phyloP scores from a whole-genome alignment of 2,797 vertebrate genomes.

The Nyctalus aviator region DNA sequence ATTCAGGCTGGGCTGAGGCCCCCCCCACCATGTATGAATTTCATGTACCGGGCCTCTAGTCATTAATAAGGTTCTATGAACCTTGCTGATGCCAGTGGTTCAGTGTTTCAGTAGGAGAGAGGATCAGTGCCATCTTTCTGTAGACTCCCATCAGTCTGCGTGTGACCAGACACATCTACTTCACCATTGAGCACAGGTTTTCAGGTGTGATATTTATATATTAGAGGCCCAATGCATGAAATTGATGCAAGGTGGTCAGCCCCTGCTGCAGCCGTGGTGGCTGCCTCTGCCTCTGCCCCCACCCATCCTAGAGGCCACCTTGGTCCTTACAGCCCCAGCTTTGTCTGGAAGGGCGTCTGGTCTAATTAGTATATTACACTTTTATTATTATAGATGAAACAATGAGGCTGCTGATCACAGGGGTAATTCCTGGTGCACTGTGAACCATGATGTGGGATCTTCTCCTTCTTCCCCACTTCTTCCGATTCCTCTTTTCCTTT shows the following conservation, averaged over 20 bases:
- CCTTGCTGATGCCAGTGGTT: not conserved
- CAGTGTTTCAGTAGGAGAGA: not conserved
- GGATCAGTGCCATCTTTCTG: not conserved
- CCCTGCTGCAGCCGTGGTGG: too few relatives aligned
- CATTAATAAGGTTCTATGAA: not conserved
- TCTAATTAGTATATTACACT: too few relatives aligned
- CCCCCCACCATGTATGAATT: too few relatives aligned
- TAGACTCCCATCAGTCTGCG: not conserved
- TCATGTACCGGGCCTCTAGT: too few relatives aligned
- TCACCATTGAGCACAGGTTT: not conserved
- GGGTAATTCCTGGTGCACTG: not conserved
- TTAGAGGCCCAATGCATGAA: too few relatives aligned
- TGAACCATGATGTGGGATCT: not conserved
- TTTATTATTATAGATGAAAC: not conserved
- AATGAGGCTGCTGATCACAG: not conserved
- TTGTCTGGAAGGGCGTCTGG: too few relatives aligned
- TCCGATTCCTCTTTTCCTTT: not conserved
- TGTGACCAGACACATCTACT: not conserved
- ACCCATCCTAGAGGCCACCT: too few relatives aligned
- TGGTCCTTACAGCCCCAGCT: too few relatives aligned
- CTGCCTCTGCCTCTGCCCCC: too few relatives aligned
- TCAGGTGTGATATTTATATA: not conserved
- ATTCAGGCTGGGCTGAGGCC: too few relatives aligned
- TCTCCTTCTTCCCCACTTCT: not conserved
- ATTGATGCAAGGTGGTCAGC: too few relatives aligned